Percentiles rank a stretch among this genome's conserved stretches.
Evolutionary conservation across 1,140 invertebrate species (phyloP).

Genomic region (Rhizoglyphus robini): DNA sequence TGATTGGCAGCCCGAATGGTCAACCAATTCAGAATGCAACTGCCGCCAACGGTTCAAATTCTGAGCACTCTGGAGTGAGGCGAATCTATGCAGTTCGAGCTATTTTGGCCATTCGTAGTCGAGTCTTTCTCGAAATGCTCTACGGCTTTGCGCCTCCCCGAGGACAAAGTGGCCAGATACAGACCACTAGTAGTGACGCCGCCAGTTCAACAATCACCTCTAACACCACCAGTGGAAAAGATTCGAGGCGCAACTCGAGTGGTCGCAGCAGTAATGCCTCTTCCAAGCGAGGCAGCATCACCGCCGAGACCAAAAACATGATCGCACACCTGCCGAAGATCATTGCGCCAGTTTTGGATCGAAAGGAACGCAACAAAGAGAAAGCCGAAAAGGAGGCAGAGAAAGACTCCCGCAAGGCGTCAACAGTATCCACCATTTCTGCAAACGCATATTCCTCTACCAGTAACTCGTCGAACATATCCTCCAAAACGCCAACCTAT

Average conservation of each 20-base stretch:
- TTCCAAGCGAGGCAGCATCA: slow-evolving; percentile 21
- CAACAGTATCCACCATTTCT: slow-evolving; percentile 11
- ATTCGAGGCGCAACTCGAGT: slow-evolving; percentile 46
- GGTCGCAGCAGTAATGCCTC: not conserved
- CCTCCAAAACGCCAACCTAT: slow-evolving; percentile 22
- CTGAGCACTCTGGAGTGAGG: not conserved
- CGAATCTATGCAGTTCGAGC: slow-evolving; percentile 73
- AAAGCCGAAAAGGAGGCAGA: slow-evolving; percentile 7
- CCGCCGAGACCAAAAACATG: slow-evolving; percentile 20
- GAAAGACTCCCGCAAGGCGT: slow-evolving; percentile 18
- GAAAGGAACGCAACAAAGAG: slow-evolving; percentile 19
- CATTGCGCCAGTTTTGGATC: slow-evolving; percentile 13
- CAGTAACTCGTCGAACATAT: not conserved
- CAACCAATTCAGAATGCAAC: not conserved
- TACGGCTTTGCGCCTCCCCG: slow-evolving; percentile 60
- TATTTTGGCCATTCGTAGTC: slow-evolving; percentile 73
- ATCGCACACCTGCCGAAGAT: slow-evolving; percentile 23
- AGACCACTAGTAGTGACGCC: slow-evolving; percentile 54
- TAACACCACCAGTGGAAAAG: slow-evolving; percentile 27
- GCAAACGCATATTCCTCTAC: slow-evolving; percentile 7
- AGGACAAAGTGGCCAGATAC: slow-evolving; percentile 60
- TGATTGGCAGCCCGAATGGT: slow-evolving; percentile 32
- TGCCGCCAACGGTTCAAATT: not conserved
- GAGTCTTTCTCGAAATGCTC: slow-evolving; percentile 79
- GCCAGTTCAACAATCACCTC: slow-evolving; percentile 36